A percentile compares a stretch with the other conserved stretches of the same genome.
Conservation (phyloP, 2,113 vertebrate species). For the Actenoides hombroni region DNA sequence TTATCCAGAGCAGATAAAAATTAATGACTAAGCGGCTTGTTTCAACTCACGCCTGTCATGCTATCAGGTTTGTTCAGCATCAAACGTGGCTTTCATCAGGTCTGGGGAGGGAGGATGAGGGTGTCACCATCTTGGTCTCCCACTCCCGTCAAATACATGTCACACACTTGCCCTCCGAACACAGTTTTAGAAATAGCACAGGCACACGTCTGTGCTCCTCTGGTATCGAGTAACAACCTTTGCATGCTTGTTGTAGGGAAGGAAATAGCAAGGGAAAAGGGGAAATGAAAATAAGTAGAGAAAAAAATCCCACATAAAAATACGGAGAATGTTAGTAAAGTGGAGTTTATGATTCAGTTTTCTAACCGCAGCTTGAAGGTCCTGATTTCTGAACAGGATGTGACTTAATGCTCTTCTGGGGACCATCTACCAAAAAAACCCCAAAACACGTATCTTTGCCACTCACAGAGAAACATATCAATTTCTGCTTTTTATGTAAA, state of each 20-base stretch:
- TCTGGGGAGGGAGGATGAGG: neutral
- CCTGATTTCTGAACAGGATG: neutral
- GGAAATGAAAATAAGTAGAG: conserved; percentile 46
- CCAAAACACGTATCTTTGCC: neutral
- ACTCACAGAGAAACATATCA: conserved; percentile 18
- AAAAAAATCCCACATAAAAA: conserved; percentile 30
- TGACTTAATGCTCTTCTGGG: conserved; percentile 60
- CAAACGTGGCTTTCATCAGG: neutral
- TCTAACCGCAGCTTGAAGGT: conserved; percentile 9
- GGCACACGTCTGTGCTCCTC: neutral
- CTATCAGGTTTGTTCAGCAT: conserved; percentile 17
- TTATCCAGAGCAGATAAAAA: neutral
- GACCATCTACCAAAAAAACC: neutral
- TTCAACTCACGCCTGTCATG: neutral
- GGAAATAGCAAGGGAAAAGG: conserved; percentile 52
- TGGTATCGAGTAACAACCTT: neutral
- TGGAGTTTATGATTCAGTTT: conserved; percentile 32
- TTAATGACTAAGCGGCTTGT: conserved; percentile 31
- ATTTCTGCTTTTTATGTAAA: conserved; percentile 57
- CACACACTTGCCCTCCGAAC: neutral
- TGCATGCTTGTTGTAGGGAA: neutral
- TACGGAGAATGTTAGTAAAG: conserved; percentile 10
- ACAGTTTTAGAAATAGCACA: neutral
- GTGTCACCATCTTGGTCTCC: neutral
- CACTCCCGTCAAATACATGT: neutral